These are phyloP conservation scores for Eupelmus urozonus DNA, from an alignment of 2,888 invertebrate genomes.

Conservation along the genomic window DNA sequence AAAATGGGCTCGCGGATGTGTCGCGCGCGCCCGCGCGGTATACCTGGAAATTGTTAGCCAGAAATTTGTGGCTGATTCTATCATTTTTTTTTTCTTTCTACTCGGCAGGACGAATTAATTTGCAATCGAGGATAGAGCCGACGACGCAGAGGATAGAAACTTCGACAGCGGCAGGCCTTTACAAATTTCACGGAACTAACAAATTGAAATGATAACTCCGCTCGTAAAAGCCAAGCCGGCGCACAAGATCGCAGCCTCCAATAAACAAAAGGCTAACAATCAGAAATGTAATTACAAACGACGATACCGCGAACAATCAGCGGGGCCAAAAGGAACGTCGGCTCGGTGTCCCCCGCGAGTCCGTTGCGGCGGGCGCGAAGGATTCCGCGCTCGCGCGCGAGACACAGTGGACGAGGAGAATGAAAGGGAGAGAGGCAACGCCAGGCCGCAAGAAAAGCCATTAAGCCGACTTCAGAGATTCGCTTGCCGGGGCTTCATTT, in stretches of 20 bases:
- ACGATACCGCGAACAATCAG: conserved; percentile 35
- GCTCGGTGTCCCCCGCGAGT: not conserved
- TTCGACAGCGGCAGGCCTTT: too few species aligned
- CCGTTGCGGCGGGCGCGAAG: conserved; percentile 5
- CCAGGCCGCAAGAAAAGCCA: conserved; percentile 56
- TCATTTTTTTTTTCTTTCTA: not conserved
- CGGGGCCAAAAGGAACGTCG: not conserved
- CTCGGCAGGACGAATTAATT: not conserved
- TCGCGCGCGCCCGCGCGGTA: conserved; percentile 9
- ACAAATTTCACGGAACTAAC: too few species aligned
- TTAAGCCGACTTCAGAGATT: conserved; percentile 52
- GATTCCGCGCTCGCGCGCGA: conserved; percentile 4
- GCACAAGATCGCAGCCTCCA: too few species aligned
- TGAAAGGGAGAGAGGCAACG: not conserved
- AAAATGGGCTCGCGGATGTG: conserved; percentile 35
- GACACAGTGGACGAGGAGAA: conserved; percentile 2
- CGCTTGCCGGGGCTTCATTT: conserved; percentile 32
- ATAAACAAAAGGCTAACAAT: not conserved
- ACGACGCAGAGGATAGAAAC: too few species aligned
- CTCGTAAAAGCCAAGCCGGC: too few species aligned
- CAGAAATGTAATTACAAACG: conserved; percentile 20
- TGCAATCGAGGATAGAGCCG: not conserved
- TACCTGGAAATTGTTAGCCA: conserved; percentile 6
- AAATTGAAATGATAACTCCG: too few species aligned
- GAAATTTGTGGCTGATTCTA: too few species aligned